Base-by-base conservation (phyloP, 2,888 invertebrate genomes). In the Yponomeuta cagnagella region DNA sequence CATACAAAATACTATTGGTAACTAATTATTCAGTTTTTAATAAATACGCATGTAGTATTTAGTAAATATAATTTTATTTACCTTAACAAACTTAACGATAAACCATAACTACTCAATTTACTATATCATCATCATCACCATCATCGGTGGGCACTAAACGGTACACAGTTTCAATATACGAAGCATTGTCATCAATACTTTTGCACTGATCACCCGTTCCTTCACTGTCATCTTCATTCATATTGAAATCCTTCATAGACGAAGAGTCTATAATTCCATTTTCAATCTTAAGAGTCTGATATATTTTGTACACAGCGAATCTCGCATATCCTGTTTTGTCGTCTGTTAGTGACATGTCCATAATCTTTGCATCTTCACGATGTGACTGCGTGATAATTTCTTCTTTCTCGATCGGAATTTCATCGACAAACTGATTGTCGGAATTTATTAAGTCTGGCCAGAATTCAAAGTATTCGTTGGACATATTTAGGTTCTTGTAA, bases 251-350 rank as follows among this genome's bases (percentile, higher is more conserved):
- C 73, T 80, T 82, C 81, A 90, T 79, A 4, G 90, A 82, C n/a
- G 90, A 91, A 1, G 90, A 90, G 77, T 91, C 90, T 31, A 75
- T 76, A 80, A 87, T 85, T 30, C 78, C 80, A 48, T 77, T 79
- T 58, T 81, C 80, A 43, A 77, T 78, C 78, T 81, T 85, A 48
- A 89, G 73, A 12, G 84, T 84, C 77, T 86, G 82, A 70, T 84
- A 79, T 74, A 91, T 85, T 78, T 90, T 91, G 72, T 88, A 80
- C 64, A 85, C 77, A 5, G 87, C 87, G 76, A 92, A 92, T 76
- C 82, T 83, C 43, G 86, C 84, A 72, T 91, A 92, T 43, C 74
- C 78, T 1, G 76, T 72, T 72, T 86, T 81, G 68, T 83, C 82
- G 5, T 83, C 83, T 4, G 81, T 81, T 12, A 76, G 76, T 3